phyloP scores from a whole-genome alignment of 2,888 invertebrate genomes.

The Coremacera marginata region DNA sequence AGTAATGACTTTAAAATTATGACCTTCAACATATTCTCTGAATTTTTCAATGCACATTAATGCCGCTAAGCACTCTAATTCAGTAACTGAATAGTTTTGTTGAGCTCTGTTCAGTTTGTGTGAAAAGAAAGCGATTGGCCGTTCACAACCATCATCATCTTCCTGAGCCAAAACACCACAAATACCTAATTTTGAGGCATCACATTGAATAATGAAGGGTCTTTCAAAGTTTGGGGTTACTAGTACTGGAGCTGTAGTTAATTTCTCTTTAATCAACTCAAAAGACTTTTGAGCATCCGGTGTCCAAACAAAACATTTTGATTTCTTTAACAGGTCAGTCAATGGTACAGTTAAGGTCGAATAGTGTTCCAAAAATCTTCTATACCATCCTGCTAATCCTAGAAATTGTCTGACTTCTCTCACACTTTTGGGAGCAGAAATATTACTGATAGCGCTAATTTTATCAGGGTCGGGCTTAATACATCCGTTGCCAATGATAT shows the following conservation, averaged over 20 bases:
- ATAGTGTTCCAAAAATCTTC: not conserved
- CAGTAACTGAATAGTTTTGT: not conserved
- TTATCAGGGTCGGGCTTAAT: not conserved
- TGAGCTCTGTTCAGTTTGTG: not conserved
- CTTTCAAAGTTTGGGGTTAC: not conserved
- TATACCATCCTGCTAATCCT: not conserved
- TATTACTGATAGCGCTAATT: not conserved
- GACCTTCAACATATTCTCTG: not conserved
- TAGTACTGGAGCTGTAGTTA: not conserved
- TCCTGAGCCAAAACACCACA: not conserved
- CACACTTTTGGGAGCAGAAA: not conserved
- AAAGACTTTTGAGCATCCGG: not conserved
- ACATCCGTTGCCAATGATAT: not conserved
- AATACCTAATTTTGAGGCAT: not conserved
- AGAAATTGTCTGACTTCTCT: not conserved
- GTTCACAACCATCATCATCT: not conserved
- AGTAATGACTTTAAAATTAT: not conserved
- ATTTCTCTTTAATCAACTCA: not conserved
- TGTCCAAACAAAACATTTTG: not conserved
- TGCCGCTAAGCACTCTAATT: not conserved
- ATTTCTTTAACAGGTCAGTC: not conserved
- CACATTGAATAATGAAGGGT: not conserved
- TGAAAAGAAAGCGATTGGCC: not conserved
- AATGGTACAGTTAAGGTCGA: not conserved
- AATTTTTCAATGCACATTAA: not conserved